Percentiles rank a stretch among this genome's conserved stretches.
Conservation (phyloP, 2,797 vertebrate species). For the Apogon hyalosoma region DNA sequence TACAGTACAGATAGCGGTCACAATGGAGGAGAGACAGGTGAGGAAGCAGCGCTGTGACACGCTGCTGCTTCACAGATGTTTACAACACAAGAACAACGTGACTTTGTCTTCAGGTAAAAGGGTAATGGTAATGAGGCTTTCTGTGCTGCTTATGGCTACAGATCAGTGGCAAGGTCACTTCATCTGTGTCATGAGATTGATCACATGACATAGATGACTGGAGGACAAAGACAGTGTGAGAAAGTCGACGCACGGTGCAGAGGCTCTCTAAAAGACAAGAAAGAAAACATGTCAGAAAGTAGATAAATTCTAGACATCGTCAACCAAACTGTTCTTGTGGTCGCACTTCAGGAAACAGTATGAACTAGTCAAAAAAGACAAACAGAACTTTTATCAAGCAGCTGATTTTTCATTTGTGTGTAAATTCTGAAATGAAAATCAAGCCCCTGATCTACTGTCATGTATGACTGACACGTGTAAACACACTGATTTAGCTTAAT, state of each 20-base stretch:
- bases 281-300: background rate
- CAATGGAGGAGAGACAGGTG: conserved; percentile 5
- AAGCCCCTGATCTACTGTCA: too few species aligned
- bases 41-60: conserved; percentile 1
- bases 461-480: too few species aligned
- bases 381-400: too few species aligned
- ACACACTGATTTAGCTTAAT: too few species aligned
- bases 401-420: too few species aligned
- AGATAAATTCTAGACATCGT: background rate
- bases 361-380: too few species aligned
- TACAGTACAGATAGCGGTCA: background rate
- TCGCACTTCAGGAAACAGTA: too few species aligned
- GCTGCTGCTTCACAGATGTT: conserved; percentile 8
- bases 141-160: conserved; percentile 16
- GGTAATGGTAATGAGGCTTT: conserved; percentile 18
- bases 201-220: conserved; percentile 30
- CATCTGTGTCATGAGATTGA: conserved; percentile 27
- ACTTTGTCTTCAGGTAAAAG: conserved; percentile 23
- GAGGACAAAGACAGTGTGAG: conserved; percentile 3
- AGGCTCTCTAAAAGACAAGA: background rate
- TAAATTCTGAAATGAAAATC: too few species aligned
- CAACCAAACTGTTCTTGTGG: background rate
- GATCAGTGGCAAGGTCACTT: conserved; percentile 19
- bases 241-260: background rate
- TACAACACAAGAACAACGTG: background rate